Evolutionary conservation across 2,797 vertebrate species (phyloP), one percentile per base, ranked within the genome.

Genomic region (Neosilurus mollespiculum): DNA sequence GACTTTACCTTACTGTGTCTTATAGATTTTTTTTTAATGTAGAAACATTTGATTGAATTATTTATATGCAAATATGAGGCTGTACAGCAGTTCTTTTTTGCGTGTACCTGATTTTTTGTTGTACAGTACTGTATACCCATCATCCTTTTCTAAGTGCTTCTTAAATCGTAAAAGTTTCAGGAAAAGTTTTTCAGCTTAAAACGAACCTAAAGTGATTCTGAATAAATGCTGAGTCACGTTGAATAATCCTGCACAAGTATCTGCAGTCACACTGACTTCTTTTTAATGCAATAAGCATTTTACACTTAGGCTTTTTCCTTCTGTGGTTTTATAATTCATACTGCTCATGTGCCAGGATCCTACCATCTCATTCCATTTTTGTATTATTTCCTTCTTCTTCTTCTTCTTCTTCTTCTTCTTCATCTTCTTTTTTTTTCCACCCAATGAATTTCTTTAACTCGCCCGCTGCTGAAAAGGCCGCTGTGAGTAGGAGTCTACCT

Each of bases 401-500:
- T 49, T n/a, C 3, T 18, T 66, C 8, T 9, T 16, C n/a, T n/a
- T n/a, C 26, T 3, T 15, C 14, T 9, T 9, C 37, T 10, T 20
- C 43, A 11, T 66, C 2, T 3, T 22, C 16, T 56, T 16, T 14
- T 54, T 12, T 4, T 61, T 61, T 10, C 9, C 22, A 3, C 22
- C 54, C 16, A 11, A n/a, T 16, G 51, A 54, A 54, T 56, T 16
- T 56, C 16, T n/a, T 51, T 51, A n/a, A 53, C 71, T 20, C 53
- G 0, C 72, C 20, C 16, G 2, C 7, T 58, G 30, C 72, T 1
- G 14, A 16, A 53, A 15, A 15, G n/a, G 6, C 0, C 14, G 16
- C 49, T 15, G 10, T 51, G 49, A 77, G 51, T 30, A n/a, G 66
- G 66, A 85, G 80, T 84, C 73, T 30, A 2, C 54, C 72, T 66